These are phyloP conservation scores for Poeciliopsis turrubarensis DNA, from an alignment of 2,113 vertebrate species.

Conservation along the genomic window DNA sequence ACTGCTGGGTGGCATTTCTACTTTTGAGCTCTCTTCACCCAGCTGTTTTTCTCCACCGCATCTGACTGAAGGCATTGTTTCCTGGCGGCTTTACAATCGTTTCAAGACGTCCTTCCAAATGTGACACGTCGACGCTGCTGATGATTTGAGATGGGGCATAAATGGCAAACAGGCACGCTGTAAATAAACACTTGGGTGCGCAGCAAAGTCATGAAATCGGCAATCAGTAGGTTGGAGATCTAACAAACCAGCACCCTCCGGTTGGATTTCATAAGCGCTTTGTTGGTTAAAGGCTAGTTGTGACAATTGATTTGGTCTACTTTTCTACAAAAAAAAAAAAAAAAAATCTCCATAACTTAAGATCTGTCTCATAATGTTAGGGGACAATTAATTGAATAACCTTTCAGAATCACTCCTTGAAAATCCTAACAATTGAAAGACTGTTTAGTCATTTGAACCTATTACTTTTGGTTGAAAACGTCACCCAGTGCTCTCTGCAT, in stretches of 20 bases:
- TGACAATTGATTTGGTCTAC: not conserved
- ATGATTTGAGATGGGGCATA: not conserved
- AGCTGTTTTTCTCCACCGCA: conserved; percentile 36
- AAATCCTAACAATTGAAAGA: no score
- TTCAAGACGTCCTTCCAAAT: conserved; percentile 39
- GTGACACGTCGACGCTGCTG: conserved; percentile 16
- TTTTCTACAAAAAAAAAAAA: no score
- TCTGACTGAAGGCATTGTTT: conserved; percentile 33
- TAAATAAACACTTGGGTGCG: not conserved
- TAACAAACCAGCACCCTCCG: not conserved
- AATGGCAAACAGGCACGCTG: not conserved
- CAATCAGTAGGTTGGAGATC: not conserved
- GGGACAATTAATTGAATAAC: no score
- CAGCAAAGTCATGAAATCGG: not conserved
- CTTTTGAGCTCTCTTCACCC: conserved; percentile 16
- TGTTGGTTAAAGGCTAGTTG: not conserved
- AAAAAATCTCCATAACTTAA: no score
- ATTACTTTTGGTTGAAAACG: no score
- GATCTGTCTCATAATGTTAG: no score
- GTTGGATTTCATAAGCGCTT: not conserved
- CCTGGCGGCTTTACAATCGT: conserved; percentile 67
- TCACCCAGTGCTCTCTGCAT: no score
- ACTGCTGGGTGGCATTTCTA: conserved; percentile 32
- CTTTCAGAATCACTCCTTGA: no score
- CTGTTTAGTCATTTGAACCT: no score